Percentiles rank a stretch among this genome's conserved stretches.
Conservation (phyloP, 1,140 invertebrate genomes). For the Cyclargus thomasi region DNA sequence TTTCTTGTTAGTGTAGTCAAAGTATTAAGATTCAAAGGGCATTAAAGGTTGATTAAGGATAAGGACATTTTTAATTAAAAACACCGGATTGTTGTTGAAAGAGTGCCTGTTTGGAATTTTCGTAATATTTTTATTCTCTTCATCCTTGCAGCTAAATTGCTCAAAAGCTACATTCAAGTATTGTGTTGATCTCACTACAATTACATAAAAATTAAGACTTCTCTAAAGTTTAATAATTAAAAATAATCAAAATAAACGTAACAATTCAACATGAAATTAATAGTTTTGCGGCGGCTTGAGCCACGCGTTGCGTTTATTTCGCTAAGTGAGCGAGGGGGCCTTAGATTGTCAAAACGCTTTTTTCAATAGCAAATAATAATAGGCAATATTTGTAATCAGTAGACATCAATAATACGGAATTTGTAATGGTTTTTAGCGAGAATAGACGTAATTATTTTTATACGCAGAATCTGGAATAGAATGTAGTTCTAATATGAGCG, state of each 20-base stretch:
- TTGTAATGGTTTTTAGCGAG: constrained; percentile 7
- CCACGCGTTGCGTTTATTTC: constrained; percentile 18
- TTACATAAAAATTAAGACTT: neutral
- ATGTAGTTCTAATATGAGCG: neutral
- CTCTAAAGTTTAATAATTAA: neutral
- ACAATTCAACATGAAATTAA: neutral
- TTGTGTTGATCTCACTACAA: neutral
- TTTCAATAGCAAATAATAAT: constrained; percentile 15
- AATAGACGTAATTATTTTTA: constrained; percentile 11
- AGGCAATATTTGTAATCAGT: constrained; percentile 13
- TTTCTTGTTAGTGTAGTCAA: neutral
- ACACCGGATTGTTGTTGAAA: neutral
- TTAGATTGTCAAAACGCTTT: constrained; percentile 19
- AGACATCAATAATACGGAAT: neutral
- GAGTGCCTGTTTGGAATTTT: neutral
- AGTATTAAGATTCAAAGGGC: neutral
- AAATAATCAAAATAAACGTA: neutral
- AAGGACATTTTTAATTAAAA: neutral
- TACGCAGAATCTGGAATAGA: constrained; percentile 5
- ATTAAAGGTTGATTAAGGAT: neutral
- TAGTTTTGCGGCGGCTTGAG: neutral
- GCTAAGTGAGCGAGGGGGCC: constrained; percentile 23
- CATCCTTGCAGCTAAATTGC: neutral
- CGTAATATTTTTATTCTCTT: neutral
- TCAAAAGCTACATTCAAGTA: neutral